A percentile compares a stretch with the other conserved stretches of the same genome.
Conservation (phyloP, 1,140 invertebrate species). For the Listronotus oregonensis region DNA sequence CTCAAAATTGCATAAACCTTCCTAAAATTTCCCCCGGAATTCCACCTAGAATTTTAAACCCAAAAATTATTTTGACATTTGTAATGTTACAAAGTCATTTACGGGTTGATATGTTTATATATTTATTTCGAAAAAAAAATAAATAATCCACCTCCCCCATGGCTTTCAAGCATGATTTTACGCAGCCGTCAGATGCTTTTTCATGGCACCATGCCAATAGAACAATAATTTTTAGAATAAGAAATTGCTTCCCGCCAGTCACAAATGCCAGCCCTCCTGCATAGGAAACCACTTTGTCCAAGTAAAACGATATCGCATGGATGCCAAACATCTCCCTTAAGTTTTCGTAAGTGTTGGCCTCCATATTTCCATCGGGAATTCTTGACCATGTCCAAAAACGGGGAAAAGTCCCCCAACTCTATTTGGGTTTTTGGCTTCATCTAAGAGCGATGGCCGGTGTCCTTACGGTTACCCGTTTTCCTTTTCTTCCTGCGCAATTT, state of each 20-base stretch:
- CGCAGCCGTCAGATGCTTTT: too few relatives aligned
- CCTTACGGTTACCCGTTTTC: slow-evolving; percentile 67
- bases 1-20: too few relatives aligned
- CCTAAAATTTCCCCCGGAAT: too few relatives aligned
- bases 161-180: too few relatives aligned
- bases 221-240: too few relatives aligned
- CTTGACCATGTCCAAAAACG: slow-evolving; percentile 93
- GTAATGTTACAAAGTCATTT: too few relatives aligned
- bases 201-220: too few relatives aligned
- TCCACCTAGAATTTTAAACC: too few relatives aligned
- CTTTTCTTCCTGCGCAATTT: slow-evolving; percentile 75
- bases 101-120: too few relatives aligned
- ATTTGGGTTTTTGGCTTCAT: slow-evolving; percentile 82
- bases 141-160: too few relatives aligned
- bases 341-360: slow-evolving; percentile 90
- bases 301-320: slow-evolving; percentile 91
- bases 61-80: too few relatives aligned
- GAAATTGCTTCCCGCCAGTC: slow-evolving; percentile 59
- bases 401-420: slow-evolving; percentile 75
- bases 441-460: slow-evolving; percentile 84
- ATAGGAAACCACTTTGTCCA: slow-evolving; percentile 89
- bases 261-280: slow-evolving; percentile 86
- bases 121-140: too few relatives aligned
- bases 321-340: slow-evolving; percentile 97
- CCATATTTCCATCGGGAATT: slow-evolving; percentile 95